Evolutionary conservation across 2,113 vertebrate genomes (phyloP).

Genomic region (Steatornis caripensis): DNA sequence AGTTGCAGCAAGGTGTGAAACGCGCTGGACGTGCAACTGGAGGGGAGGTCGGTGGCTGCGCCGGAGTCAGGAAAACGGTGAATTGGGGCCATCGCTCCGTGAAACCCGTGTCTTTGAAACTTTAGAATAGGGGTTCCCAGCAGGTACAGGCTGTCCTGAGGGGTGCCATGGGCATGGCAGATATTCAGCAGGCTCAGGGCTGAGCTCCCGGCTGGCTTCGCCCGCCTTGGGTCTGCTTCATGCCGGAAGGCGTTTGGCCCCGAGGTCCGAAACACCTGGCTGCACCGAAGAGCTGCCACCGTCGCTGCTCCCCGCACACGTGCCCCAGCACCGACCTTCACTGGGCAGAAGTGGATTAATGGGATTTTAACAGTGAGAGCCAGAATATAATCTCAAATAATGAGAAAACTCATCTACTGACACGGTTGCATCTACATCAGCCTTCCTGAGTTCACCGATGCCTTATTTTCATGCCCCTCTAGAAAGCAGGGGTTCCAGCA

Average conservation of each 20-base stretch:
- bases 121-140: not conserved
- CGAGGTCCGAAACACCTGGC: accelerated
- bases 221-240: not conserved
- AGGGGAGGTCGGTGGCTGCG: not conserved
- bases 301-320: accelerated
- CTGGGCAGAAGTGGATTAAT: not conserved
- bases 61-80: not conserved
- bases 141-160: accelerated
- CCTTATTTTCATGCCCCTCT: not conserved
- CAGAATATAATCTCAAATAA: not conserved
- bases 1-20: not conserved
- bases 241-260: not conserved
- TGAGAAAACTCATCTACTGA: not conserved
- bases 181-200: not conserved
- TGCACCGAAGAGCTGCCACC: not conserved
- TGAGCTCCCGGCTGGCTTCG: not conserved
- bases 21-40: accelerated
- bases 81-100: not conserved
- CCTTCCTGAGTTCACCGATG: not conserved
- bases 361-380: not conserved
- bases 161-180: not conserved
- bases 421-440: not conserved
- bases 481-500: not conserved
- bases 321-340: not conserved
- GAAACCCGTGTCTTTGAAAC: not conserved